These are phyloP conservation scores for Triplophysa tibetana DNA, from an alignment of 2,113 vertebrate genomes.

Conservation along the genomic window DNA sequence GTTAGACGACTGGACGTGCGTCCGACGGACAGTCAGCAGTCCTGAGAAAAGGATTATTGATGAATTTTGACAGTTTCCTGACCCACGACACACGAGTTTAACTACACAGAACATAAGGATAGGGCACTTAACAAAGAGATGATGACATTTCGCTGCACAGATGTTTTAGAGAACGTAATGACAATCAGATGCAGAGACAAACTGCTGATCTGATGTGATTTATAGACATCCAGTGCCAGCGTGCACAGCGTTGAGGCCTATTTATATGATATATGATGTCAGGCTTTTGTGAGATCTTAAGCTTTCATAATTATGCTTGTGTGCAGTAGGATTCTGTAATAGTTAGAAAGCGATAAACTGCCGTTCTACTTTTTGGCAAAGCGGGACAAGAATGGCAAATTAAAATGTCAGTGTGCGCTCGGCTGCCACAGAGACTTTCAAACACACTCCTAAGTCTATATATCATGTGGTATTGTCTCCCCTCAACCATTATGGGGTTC, in stretches of 20 bases:
- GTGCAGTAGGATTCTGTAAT: not conserved
- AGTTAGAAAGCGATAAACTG: not conserved
- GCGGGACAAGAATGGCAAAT: not conserved
- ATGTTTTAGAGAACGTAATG: constrained; percentile 44
- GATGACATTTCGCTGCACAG: constrained; percentile 43
- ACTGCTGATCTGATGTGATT: constrained; percentile 45
- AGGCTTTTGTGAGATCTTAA: not conserved
- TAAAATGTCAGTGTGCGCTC: not conserved
- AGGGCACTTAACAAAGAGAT: constrained; percentile 32
- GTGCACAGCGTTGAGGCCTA: constrained; percentile 23
- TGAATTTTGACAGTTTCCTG: constrained; percentile 49
- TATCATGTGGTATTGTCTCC: not conserved
- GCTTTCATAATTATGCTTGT: not conserved
- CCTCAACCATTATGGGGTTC: constrained; percentile 11
- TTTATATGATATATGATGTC: constrained; percentile 3
- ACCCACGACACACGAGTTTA: constrained; percentile 40
- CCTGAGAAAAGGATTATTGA: constrained; percentile 49
- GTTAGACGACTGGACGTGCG: constrained; percentile 40
- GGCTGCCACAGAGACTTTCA: constrained; percentile 2
- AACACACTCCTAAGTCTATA: not conserved
- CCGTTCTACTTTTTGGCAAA: not conserved
- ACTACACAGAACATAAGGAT: constrained; percentile 9
- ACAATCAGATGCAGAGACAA: constrained; percentile 52
- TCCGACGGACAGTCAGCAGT: constrained; percentile 49
- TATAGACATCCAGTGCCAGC: constrained; percentile 40